A percentile compares a stretch with the other conserved stretches of the same genome.
Conservation (phyloP, 2,888 invertebrate species). For the Villa cingulata region DNA sequence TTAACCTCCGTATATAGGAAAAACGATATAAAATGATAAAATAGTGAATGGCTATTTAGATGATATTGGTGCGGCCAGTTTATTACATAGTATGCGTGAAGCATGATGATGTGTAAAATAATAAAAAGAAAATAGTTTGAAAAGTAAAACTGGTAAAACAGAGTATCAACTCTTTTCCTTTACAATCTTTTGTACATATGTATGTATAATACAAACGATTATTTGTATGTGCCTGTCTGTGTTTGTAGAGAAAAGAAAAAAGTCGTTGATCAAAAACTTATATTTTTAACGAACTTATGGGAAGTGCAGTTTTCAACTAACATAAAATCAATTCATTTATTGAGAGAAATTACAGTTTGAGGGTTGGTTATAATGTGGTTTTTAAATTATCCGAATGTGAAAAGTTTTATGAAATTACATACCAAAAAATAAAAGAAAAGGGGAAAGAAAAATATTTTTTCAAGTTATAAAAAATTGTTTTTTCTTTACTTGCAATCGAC, state of each 20-base stretch:
- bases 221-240: too few relatives aligned
- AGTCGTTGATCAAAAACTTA: slow-evolving; percentile 13
- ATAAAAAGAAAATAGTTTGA: neutral
- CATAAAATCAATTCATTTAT: slow-evolving; percentile 11
- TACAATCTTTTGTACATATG: neutral
- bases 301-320: slow-evolving; percentile 14
- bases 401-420: slow-evolving; percentile 1
- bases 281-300: slow-evolving; percentile 17
- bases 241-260: neutral
- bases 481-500: too few relatives aligned
- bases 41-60: slow-evolving; percentile 3
- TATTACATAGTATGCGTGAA: neutral
- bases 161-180: neutral
- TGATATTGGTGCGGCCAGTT: neutral
- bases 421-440: neutral
- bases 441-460: too few relatives aligned
- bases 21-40: too few relatives aligned
- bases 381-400: neutral
- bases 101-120: neutral
- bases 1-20: slow-evolving; percentile 3
- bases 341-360: neutral
- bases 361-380: slow-evolving; percentile 1
- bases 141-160: too few relatives aligned
- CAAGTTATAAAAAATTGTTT: too few relatives aligned
- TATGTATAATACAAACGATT: too few relatives aligned